Conservation (phyloP, 1,140 invertebrate genomes). For the Conus betulinus region DNA sequence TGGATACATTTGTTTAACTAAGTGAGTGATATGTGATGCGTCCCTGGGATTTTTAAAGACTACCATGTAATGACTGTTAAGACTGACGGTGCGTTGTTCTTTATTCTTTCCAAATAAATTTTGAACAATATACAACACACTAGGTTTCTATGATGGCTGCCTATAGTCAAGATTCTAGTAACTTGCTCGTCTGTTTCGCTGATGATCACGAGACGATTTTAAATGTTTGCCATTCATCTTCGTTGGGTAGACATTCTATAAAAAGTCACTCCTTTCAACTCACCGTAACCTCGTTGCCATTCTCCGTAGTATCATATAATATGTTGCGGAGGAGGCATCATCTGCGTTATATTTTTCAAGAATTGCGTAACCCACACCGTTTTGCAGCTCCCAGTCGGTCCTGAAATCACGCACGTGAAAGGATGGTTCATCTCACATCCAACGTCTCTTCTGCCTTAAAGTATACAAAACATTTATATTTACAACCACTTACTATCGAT, state of each 20-base stretch:
- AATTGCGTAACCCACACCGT: background rate
- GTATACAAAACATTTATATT: too few species aligned
- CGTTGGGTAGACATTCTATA: conserved; percentile 14
- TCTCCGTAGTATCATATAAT: conserved; percentile 43
- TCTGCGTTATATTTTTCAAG: background rate
- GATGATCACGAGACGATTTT: background rate
- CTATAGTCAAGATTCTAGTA: conserved; percentile 44
- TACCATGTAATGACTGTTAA: conserved; percentile 20
- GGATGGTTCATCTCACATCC: too few species aligned
- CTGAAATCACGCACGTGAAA: too few species aligned
- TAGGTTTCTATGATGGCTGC: conserved; percentile 39
- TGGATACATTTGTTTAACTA: conserved; percentile 35
- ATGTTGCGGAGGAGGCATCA: background rate
- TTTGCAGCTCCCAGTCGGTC: too few species aligned
- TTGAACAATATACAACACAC: conserved; percentile 44
- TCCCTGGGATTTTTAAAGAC: conserved; percentile 21
- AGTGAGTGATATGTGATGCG: background rate
- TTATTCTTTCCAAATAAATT: conserved; percentile 47
- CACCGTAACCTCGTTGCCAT: conserved; percentile 25
- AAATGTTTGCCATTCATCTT: background rate
- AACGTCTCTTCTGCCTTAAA: too few species aligned
- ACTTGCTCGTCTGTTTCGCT: background rate
- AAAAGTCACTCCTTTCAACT: background rate
- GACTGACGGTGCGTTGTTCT: conserved; percentile 46
- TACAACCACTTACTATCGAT: too few species aligned